These are phyloP conservation scores for Eupithecia vulgata DNA, from an alignment of 2,888 invertebrate genomes.

Conservation along the genomic window DNA sequence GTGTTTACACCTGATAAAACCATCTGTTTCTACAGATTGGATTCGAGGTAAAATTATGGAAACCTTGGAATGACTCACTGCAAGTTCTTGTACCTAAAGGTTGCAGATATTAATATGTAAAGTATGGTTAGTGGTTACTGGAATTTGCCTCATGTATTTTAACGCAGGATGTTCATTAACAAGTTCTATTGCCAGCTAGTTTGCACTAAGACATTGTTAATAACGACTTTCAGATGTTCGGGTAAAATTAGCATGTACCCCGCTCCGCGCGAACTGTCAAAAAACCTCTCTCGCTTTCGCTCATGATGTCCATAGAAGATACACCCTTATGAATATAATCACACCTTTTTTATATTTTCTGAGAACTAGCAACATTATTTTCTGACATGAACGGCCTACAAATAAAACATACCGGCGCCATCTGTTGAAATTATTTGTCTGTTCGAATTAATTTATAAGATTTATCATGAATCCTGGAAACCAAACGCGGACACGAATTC, in stretches of 20 bases:
- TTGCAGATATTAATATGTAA: slow-evolving; percentile 23
- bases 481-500: background rate
- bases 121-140: slow-evolving; percentile 15
- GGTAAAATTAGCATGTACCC: background rate
- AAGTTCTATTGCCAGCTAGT: slow-evolving; percentile 40
- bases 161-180: slow-evolving; percentile 35
- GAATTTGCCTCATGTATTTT: slow-evolving; percentile 23
- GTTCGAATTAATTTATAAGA: background rate
- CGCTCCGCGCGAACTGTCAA: background rate
- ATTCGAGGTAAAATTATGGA: slow-evolving; percentile 23
- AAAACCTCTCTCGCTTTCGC: background rate
- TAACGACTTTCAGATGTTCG: slow-evolving; percentile 64
- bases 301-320: background rate
- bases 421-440: slow-evolving; percentile 34
- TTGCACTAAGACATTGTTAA: slow-evolving; percentile 48
- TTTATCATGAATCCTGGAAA: background rate
- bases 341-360: background rate
- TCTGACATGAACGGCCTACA: background rate
- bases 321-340: background rate
- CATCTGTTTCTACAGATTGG: slow-evolving; percentile 40
- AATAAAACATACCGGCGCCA: slow-evolving; percentile 15
- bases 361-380: background rate
- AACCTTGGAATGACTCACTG: slow-evolving; percentile 20
- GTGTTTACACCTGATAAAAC: slow-evolving; percentile 17
- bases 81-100: slow-evolving; percentile 16